These are phyloP conservation scores for Vulpes lagopus DNA, from an alignment of 2,113 vertebrate species.

Conservation along the genomic window DNA sequence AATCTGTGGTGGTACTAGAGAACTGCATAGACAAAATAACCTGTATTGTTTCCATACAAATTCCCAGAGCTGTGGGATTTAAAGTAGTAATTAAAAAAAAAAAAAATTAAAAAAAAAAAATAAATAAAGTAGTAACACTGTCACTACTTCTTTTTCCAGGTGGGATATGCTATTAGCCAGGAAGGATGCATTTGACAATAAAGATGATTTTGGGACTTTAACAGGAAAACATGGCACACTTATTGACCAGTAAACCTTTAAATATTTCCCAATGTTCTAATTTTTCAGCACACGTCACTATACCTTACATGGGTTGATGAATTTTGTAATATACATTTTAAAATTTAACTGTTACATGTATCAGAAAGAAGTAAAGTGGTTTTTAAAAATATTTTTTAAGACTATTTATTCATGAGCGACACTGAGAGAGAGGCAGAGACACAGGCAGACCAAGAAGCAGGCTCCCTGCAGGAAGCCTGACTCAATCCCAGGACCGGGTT, in stretches of 20 bases:
- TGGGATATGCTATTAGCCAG: not conserved
- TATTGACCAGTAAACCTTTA: not conserved
- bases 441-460: no score
- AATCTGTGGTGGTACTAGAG: not conserved
- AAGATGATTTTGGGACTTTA: not conserved
- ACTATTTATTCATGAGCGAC: no score
- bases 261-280: not conserved
- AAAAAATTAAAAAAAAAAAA: no score
- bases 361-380: not conserved
- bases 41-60: not conserved
- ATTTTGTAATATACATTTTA: not conserved
- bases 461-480: no score
- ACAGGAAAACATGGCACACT: not conserved
- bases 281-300: not conserved
- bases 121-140: not conserved
- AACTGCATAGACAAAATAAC: not conserved
- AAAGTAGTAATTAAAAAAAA: not conserved
- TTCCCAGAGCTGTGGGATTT: not conserved
- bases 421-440: no score
- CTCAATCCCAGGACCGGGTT: no score
- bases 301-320: not conserved
- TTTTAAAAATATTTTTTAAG: no score
- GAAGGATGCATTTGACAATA: not conserved
- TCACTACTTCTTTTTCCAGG: not conserved
- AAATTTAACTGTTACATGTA: constrained; percentile 16